Evolutionary conservation across 2,888 invertebrate species (phyloP).

Genomic region (Troides oblongomaculatus): DNA sequence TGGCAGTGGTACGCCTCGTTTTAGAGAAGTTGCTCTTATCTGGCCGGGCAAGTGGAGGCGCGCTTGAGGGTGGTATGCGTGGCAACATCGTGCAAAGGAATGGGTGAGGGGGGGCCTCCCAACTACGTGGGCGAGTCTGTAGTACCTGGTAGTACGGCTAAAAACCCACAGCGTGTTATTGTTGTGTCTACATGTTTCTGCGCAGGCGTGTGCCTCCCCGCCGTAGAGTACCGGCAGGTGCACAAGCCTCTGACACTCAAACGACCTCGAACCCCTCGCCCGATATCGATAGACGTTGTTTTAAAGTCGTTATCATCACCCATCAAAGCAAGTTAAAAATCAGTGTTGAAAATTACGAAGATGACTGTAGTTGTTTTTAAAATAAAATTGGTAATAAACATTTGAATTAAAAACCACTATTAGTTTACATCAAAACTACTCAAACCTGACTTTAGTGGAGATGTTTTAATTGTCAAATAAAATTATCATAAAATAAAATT

Average conservation of each 20-base stretch:
- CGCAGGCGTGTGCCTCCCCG: constrained; percentile 62
- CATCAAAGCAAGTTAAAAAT: constrained; percentile 20
- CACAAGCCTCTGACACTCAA: constrained; percentile 42
- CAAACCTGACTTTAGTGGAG: too few species aligned
- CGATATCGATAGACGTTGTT: constrained; percentile 39
- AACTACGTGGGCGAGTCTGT: constrained; percentile 78
- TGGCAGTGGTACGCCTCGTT: constrained; percentile 41
- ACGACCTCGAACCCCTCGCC: constrained; percentile 63
- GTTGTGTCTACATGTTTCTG: constrained; percentile 69
- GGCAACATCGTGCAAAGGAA: constrained; percentile 52
- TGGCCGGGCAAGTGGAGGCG: constrained; percentile 36
- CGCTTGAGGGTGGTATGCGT: constrained; percentile 44
- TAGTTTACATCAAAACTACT: too few species aligned
- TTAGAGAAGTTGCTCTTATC: constrained; percentile 49
- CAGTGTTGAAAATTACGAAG: neutral
- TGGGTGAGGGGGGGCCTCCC: constrained; percentile 39
- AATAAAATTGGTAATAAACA: neutral
- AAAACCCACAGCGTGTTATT: constrained; percentile 66
- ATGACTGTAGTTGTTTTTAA: neutral
- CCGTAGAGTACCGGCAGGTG: constrained; percentile 39
- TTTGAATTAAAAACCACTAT: neutral
- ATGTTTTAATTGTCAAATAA: too few species aligned
- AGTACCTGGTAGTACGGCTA: constrained; percentile 74
- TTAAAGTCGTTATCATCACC: constrained; percentile 16
- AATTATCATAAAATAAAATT: too few species aligned